Evolutionary conservation across 2,113 vertebrate species (phyloP).

Genomic region (Datnioides undecimradiatus): DNA sequence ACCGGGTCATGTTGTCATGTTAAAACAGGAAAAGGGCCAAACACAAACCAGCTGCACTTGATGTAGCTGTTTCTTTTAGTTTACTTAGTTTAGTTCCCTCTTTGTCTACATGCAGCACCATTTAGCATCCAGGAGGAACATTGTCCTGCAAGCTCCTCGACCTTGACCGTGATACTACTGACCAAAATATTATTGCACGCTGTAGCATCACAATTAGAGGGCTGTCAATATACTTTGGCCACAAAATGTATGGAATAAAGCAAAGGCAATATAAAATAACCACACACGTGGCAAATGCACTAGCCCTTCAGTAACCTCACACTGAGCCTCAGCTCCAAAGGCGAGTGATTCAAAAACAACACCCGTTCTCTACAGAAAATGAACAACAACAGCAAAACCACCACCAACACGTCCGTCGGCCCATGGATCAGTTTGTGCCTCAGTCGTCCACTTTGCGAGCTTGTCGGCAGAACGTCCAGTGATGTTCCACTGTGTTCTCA

Average conservation of each 20-base stretch:
- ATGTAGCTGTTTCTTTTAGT: too few species aligned
- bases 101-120: too few species aligned
- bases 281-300: neutral
- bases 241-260: neutral
- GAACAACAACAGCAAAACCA: neutral
- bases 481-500: constrained; percentile 96
- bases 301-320: neutral
- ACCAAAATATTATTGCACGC: neutral
- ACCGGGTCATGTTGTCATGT: too few species aligned
- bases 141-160: too few species aligned
- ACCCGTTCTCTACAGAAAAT: neutral
- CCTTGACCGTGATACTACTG: too few species aligned
- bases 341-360: neutral
- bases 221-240: neutral
- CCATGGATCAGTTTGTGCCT: constrained; percentile 36
- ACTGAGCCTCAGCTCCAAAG: neutral
- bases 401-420: neutral
- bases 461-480: constrained; percentile 95
- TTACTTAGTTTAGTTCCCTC: too few species aligned
- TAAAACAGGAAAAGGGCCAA: neutral
- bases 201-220: too few species aligned
- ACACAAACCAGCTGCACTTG: too few species aligned
- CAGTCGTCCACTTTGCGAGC: constrained; percentile 90
- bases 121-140: too few species aligned
- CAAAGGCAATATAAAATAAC: neutral